phyloP scores from a whole-genome alignment of 2,797 vertebrate genomes.

The Fratercula arctica region DNA sequence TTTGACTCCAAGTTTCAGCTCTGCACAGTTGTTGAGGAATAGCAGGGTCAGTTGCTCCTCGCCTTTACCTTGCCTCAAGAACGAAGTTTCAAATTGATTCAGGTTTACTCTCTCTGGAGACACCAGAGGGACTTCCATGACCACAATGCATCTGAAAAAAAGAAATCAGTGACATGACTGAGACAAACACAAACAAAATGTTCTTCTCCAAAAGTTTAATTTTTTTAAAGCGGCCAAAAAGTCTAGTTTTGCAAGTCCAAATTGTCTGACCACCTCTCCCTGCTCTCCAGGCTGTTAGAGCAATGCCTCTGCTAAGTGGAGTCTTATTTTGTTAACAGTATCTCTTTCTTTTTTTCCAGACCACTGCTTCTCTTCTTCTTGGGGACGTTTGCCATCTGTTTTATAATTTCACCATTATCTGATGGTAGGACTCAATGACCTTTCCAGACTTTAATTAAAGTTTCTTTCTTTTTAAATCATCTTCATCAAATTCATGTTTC shows the following conservation, averaged over 20 bases:
- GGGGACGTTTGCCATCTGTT: slow-evolving; percentile 68
- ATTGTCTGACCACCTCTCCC: background rate
- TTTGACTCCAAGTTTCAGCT: background rate
- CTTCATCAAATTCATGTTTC: slow-evolving; percentile 69
- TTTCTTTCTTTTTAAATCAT: slow-evolving; percentile 74
- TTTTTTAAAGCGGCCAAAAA: background rate
- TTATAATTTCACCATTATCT: slow-evolving; percentile 71
- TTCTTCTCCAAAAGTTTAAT: background rate
- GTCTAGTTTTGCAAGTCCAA: background rate
- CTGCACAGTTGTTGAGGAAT: background rate
- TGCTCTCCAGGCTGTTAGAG: background rate
- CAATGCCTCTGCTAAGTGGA: background rate
- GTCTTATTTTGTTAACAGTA: slow-evolving; percentile 7
- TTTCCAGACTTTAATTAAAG: slow-evolving; percentile 76
- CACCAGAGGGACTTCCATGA: background rate
- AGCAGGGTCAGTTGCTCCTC: background rate
- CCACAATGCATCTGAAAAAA: background rate
- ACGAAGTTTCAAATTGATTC: background rate
- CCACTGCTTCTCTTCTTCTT: slow-evolving; percentile 55
- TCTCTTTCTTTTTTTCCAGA: slow-evolving; percentile 42
- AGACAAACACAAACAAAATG: background rate
- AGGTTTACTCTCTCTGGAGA: background rate
- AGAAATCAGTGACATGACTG: background rate
- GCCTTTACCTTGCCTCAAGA: background rate
- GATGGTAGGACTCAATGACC: slow-evolving; percentile 68